Base-by-base conservation (phyloP, 1,140 invertebrate genomes). In the Bombus soroeensis region DNA sequence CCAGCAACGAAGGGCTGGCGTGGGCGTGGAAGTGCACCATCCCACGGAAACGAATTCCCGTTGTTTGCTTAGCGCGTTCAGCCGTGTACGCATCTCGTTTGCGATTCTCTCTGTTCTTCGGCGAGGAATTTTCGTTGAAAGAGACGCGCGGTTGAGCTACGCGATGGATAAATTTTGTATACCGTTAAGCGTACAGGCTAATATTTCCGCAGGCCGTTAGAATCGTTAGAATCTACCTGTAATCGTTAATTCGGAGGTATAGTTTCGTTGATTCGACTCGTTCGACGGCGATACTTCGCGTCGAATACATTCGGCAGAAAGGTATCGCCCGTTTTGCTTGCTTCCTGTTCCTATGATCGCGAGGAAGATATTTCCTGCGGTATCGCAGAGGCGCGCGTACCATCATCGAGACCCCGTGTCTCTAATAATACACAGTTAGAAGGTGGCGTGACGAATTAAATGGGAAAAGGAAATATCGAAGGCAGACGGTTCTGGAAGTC, bases 1-100 rank as follows among this genome's bases (percentile, higher is more conserved):
- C 57, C 37, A 72, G 28, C 34, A 2, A n/a, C 41, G 66, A 59
- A 39, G 32, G 57, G 47, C 10, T 32, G 18, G 64, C 71, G 76
- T 83, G 59, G 83, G 83, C 74, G 87, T 89, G 66, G 66, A 81
- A 73, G 80, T 64, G 47, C 77, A 82, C n/a, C 83, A 74, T 71
- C 73, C 59, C 57, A 59, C 85, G 78, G 83, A 86, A 89, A 89
- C 76, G 62, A 82, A 76, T 86, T 89, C 80, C 76, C 83, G 66
- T 80, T 73, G 83, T 85, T 85, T 85, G 68, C 76, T 80, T 28
- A 70, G 37, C 72, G 25, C 62, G 74, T 76, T 64, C 43, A 62
- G 37, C 15, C 39, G 64, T 66, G 32, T 43, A 34, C 39, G 39
- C n/a, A 39, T 34, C 53, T 83, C 82, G 73, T 75, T 75, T 41